Evolutionary conservation across 2,888 invertebrate species (phyloP).

Genomic region (Nomada flava): DNA sequence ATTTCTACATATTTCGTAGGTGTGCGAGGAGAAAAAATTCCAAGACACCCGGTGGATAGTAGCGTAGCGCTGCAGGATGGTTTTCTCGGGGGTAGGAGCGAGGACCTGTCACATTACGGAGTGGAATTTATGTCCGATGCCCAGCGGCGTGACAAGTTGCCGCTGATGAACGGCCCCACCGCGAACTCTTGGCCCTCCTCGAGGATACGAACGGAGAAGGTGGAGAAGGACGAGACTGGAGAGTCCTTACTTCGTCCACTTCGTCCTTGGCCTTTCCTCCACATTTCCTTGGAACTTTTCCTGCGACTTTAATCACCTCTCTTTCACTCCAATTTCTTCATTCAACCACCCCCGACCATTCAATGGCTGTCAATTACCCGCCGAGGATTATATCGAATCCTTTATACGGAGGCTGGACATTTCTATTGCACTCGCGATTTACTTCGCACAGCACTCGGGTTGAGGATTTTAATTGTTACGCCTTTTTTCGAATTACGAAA

Average conservation of each 20-base stretch:
- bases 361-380: not conserved
- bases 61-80: slow-evolving; percentile 66
- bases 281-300: slow-evolving; percentile 59
- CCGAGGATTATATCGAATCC: not conserved
- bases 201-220: slow-evolving; percentile 57
- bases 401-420: not conserved
- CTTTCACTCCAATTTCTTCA: slow-evolving; percentile 6
- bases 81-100: slow-evolving; percentile 77
- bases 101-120: slow-evolving; percentile 84
- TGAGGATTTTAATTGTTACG: too few relatives aligned
- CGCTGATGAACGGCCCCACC: slow-evolving; percentile 84
- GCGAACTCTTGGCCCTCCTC: slow-evolving; percentile 83
- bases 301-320: slow-evolving; percentile 29
- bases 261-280: slow-evolving; percentile 58
- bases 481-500: not conserved
- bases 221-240: slow-evolving; percentile 52
- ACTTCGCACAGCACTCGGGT: too few relatives aligned
- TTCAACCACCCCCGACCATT: not conserved
- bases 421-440: too few relatives aligned
- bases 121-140: slow-evolving; percentile 84
- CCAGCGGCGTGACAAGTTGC: slow-evolving; percentile 84
- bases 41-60: slow-evolving; percentile 77
- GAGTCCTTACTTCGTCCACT: slow-evolving; percentile 32
- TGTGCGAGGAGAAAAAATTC: slow-evolving; percentile 56
- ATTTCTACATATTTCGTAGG: not conserved